Evolutionary conservation across 2,797 vertebrate genomes (phyloP), one percentile per base, ranked within the genome.

Genomic region (Anableps anableps): DNA sequence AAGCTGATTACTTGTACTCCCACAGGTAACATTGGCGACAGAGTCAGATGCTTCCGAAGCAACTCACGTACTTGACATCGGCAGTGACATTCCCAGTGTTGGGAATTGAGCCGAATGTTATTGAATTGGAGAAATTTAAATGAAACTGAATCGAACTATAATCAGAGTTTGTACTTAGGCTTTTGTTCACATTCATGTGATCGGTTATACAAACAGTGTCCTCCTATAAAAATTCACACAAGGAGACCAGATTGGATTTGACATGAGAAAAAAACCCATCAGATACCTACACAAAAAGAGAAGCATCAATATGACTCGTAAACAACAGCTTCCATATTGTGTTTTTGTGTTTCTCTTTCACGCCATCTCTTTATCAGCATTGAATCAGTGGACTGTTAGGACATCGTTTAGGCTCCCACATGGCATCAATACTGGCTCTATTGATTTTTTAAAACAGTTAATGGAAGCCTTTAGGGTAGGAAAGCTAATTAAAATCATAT

Each of bases 401-500:
- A 93, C 91, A 93, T 95, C 90, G 90, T 93, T 95, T 95, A 94
- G 93, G 86, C 91, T 81, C 91, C 86, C 79, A 50, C 89, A 53
- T 88, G 76, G 88, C 93, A 93, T 95, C 92, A 93, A 94, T 94
- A 91, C 88, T 84, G 89, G 78, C 90, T 83, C 83, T 94, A 95
- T 95, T 91, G 95, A 96, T 95, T 95, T 92, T 90, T 92, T 94
- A 93, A 92, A 94, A 94, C 94, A 93, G 92, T 95, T 96, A 95
- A 95, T 96, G 94, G 94, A 95, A 94, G 93, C 95, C 94, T 95
- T 95, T 91, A 90, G 94, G 95, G 94, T 91, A 94, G 92, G 85
- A 93, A 94, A 95, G 93, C 94, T 95, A 95, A 96, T 95, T 96
- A 95, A 95, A 96, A 95, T 94, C 94, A 95, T 95, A 95, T 94